These are phyloP conservation scores for Eueides isabella DNA, from an alignment of 1,140 invertebrate genomes.

Conservation along the genomic window DNA sequence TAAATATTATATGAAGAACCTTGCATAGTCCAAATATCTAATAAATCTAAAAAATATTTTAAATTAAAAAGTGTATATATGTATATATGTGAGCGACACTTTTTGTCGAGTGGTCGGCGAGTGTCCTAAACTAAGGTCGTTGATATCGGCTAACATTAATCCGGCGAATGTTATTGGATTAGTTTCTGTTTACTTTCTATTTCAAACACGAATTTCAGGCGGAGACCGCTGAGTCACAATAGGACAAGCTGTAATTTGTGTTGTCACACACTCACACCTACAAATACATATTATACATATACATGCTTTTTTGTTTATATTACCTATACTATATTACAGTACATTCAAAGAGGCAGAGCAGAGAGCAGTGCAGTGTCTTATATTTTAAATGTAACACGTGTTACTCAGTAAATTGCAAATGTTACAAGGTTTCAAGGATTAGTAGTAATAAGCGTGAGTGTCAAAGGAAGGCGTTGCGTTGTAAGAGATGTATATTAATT, in stretches of 20 bases:
- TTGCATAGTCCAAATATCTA: too few species aligned
- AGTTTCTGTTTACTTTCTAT: constrained; percentile 7
- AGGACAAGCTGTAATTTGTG: not conserved
- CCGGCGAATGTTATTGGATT: not conserved
- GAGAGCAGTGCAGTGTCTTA: not conserved
- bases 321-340: too few species aligned
- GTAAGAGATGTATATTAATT: not conserved
- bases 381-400: not conserved
- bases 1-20: not conserved
- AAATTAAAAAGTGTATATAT: too few species aligned
- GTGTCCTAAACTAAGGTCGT: constrained; percentile 17
- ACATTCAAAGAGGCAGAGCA: too few species aligned
- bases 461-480: not conserved
- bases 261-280: too few species aligned
- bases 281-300: too few species aligned
- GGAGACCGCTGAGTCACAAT: not conserved
- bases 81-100: too few species aligned
- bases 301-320: too few species aligned
- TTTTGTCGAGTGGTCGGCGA: too few species aligned
- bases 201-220: not conserved
- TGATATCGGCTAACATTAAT: not conserved
- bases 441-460: not conserved
- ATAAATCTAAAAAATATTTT: too few species aligned
- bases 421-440: not conserved
- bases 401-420: not conserved